Conservation (phyloP, 2,888 invertebrate genomes). For the Caenorhabditis drosophilae region DNA sequence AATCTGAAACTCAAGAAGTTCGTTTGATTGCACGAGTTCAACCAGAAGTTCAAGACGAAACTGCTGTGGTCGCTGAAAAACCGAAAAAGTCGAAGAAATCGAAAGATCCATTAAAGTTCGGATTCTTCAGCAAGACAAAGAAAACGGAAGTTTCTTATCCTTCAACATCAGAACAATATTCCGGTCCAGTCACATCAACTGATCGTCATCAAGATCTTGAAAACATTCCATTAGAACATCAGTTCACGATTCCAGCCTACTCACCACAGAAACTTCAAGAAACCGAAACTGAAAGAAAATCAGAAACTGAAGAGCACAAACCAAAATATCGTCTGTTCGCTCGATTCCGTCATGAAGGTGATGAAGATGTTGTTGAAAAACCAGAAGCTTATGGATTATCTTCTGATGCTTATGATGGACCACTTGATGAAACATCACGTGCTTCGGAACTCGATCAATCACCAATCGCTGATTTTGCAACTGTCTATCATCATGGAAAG, state of each 20-base stretch:
- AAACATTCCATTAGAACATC: slow-evolving; percentile 12
- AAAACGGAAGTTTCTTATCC: slow-evolving; percentile 2
- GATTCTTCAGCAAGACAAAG: slow-evolving; percentile 3
- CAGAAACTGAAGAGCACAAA: too few relatives aligned
- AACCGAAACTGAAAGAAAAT: background rate
- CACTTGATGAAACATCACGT: slow-evolving; percentile 22
- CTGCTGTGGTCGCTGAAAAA: slow-evolving; percentile 15
- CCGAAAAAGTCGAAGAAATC: slow-evolving; percentile 9
- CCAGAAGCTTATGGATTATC: slow-evolving; percentile 18
- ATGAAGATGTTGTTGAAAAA: slow-evolving; percentile 36
- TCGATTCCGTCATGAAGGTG: slow-evolving; percentile 35
- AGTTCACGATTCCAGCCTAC: slow-evolving; percentile 13
- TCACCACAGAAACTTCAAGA: slow-evolving; percentile 9
- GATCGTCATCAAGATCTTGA: slow-evolving; percentile 22
- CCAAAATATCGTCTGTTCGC: slow-evolving; percentile 10
- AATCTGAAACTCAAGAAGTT: slow-evolving; percentile 23
- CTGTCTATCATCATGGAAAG: slow-evolving; percentile 29
- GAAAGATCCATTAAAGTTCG: slow-evolving; percentile 4
- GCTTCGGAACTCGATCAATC: slow-evolving; percentile 18
- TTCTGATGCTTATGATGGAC: slow-evolving; percentile 23
- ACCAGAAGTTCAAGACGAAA: slow-evolving; percentile 11
- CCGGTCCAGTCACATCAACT: slow-evolving; percentile 22
- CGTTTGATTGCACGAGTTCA: slow-evolving; percentile 28
- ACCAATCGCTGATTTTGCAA: slow-evolving; percentile 22
- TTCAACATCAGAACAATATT: slow-evolving; percentile 6